These are phyloP conservation scores for Mionectes olivaceus DNA, from an alignment of 2,797 vertebrate species.

Conservation along the genomic window DNA sequence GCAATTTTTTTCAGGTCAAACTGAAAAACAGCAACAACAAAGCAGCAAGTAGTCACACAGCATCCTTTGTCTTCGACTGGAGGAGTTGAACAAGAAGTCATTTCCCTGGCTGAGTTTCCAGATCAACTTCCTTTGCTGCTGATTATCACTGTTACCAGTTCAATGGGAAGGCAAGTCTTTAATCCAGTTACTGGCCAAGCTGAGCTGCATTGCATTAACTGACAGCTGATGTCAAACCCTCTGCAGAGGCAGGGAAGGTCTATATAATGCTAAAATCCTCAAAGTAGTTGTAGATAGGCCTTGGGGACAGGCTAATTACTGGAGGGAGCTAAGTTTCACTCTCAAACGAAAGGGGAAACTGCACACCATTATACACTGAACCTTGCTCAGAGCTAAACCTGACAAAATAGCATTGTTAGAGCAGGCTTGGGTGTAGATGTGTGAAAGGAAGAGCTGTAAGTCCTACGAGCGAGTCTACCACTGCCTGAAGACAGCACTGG, in stretches of 20 bases:
- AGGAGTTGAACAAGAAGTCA: background rate
- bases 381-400: background rate
- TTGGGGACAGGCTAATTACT: slow-evolving; percentile 36
- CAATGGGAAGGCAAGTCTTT: slow-evolving; percentile 23
- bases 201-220: slow-evolving; percentile 22
- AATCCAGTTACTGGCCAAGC: slow-evolving; percentile 45
- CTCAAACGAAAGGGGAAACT: background rate
- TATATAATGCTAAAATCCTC: background rate
- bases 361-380: background rate
- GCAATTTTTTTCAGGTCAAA: slow-evolving; percentile 25
- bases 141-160: slow-evolving; percentile 36
- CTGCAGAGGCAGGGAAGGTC: slow-evolving; percentile 14
- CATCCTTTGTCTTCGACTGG: slow-evolving; percentile 37
- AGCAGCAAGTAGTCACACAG: background rate
- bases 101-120: slow-evolving; percentile 5
- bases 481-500: background rate
- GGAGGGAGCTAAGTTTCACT: background rate
- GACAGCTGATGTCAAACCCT: slow-evolving; percentile 42
- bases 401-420: background rate
- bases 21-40: slow-evolving; percentile 28
- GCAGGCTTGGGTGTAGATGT: background rate
- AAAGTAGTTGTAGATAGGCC: background rate
- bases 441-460: background rate
- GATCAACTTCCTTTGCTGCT: slow-evolving; percentile 16
- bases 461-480: background rate